Conservation (phyloP, 1,140 invertebrate species). For the Aradophagus sp. region DNA sequence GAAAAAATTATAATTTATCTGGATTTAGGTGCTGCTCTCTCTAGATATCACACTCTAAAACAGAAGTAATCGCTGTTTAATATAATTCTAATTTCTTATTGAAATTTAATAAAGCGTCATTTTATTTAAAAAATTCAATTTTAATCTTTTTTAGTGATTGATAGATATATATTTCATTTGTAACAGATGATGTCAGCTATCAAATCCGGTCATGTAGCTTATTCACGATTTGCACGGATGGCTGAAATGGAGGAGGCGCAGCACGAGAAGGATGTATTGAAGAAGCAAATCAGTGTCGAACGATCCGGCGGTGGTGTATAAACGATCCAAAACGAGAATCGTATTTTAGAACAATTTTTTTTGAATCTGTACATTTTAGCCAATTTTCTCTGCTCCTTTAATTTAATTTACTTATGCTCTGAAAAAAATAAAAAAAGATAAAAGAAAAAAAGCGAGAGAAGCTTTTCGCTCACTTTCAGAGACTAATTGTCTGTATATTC, state of each 20-base stretch:
- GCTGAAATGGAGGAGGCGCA: constrained; percentile 91
- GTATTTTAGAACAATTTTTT: constrained; percentile 35
- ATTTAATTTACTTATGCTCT: too few relatives aligned
- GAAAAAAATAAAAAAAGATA: too few relatives aligned
- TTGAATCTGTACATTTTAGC: constrained; percentile 28
- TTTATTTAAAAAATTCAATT: too few relatives aligned
- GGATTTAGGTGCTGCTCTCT: too few relatives aligned
- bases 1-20: too few relatives aligned
- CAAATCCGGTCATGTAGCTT: constrained; percentile 92
- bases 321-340: constrained; percentile 53
- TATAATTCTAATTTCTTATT: too few relatives aligned
- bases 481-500: constrained; percentile 13
- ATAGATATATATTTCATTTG: constrained; percentile 28
- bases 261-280: constrained; percentile 82
- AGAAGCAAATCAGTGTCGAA: constrained; percentile 90
- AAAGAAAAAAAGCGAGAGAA: too few relatives aligned
- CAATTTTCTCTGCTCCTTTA: constrained; percentile 22
- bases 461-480: too few relatives aligned
- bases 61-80: too few relatives aligned
- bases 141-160: too few relatives aligned
- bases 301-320: constrained; percentile 95
- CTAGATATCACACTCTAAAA: too few relatives aligned
- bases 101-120: too few relatives aligned
- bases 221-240: constrained; percentile 93
- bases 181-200: constrained; percentile 97